Conservation (phyloP, 2,888 invertebrate species). For the Oligia latruncula region DNA sequence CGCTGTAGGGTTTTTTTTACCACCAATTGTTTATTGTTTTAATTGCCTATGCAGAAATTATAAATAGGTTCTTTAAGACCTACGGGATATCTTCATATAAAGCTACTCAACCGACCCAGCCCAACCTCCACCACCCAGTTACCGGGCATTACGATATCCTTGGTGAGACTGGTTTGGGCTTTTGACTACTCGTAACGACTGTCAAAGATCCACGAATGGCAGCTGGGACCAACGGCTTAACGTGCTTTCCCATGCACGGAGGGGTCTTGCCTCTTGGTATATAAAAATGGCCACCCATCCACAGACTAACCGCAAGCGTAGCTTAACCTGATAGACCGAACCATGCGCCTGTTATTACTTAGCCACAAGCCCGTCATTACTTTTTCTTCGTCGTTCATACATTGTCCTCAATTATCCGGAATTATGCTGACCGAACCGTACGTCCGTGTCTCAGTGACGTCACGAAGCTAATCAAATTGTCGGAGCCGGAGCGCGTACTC, state of each 20-base stretch:
- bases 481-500: constrained; percentile 58
- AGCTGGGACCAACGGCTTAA: neutral
- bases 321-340: neutral
- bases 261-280: neutral
- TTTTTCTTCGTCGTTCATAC: neutral
- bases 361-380: neutral
- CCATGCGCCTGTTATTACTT: neutral
- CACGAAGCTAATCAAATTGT: constrained; percentile 75
- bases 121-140: too few relatives aligned
- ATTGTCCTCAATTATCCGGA: constrained; percentile 39
- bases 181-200: neutral
- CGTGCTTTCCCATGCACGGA: too few relatives aligned
- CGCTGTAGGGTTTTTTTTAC: neutral
- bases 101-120: too few relatives aligned
- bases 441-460: constrained; percentile 49
- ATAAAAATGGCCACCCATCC: neutral
- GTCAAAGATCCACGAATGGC: neutral
- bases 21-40: neutral
- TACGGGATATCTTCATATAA: neutral
- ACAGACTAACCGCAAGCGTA: neutral
- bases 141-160: too few relatives aligned
- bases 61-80: neutral
- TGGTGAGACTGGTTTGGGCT: neutral
- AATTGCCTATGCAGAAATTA: neutral
- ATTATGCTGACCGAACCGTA: constrained; percentile 19